phyloP scores from a whole-genome alignment of 2,113 vertebrate species.

The Axis porcinus region DNA sequence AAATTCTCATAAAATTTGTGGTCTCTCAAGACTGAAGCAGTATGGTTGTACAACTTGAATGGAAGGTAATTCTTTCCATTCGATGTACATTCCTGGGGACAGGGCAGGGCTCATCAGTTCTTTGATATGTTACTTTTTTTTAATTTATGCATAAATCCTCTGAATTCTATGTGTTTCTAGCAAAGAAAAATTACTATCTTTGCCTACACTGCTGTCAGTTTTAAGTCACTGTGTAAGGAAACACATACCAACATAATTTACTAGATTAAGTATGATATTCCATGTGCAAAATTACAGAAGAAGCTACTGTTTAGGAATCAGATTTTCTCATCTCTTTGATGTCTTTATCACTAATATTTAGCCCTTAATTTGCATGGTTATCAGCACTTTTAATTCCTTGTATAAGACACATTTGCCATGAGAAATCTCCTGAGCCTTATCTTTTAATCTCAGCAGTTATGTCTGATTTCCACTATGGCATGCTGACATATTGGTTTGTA shows the following conservation, averaged over 20 bases:
- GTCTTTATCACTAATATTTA: constrained; percentile 7
- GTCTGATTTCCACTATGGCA: background rate
- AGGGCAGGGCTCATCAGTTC: background rate
- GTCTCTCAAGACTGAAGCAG: background rate
- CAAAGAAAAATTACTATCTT: background rate
- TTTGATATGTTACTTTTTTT: background rate
- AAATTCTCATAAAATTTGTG: background rate
- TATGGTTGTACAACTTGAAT: background rate
- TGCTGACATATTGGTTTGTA: background rate
- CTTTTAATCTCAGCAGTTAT: background rate
- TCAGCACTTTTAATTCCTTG: background rate
- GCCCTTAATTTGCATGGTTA: constrained; percentile 6
- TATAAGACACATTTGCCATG: background rate
- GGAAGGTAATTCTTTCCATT: background rate
- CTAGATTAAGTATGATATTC: background rate
- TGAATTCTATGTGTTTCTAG: background rate
- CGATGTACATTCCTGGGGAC: background rate
- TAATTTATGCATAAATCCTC: background rate
- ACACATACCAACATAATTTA: constrained; percentile 12
- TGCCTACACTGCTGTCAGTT: background rate
- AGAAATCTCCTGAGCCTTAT: background rate
- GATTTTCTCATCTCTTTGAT: background rate
- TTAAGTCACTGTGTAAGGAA: background rate
- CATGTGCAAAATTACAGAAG: background rate
- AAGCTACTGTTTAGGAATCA: background rate